Percentiles rank a stretch among this genome's conserved stretches.
Evolutionary conservation across 2,113 vertebrate species (phyloP).

Genomic region (Cyanoramphus novaezelandiae): DNA sequence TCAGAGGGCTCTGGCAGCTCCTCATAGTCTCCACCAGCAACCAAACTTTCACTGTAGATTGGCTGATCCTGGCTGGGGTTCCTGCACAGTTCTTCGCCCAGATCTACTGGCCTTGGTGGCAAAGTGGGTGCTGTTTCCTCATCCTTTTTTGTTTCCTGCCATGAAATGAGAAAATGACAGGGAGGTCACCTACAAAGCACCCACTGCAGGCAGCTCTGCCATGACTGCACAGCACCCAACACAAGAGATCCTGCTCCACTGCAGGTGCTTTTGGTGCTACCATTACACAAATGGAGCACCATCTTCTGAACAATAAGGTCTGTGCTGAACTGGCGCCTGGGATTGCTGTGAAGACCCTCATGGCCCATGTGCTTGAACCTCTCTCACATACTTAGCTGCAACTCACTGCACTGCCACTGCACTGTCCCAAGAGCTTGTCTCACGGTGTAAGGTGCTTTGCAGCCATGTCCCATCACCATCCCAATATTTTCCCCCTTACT

Average conservation of each 20-base stretch:
- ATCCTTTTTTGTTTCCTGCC: conserved; percentile 15
- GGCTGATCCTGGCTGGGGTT: conserved; percentile 44
- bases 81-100: not conserved
- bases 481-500: rapidly evolving
- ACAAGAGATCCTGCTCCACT: not conserved
- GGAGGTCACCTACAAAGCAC: not conserved
- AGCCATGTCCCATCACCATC: not conserved
- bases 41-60: not conserved
- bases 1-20: conserved; percentile 59
- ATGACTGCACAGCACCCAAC: not conserved
- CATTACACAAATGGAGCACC: not conserved
- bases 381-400: not conserved
- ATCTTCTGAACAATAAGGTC: not conserved
- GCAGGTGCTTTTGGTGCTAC: not conserved
- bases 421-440: not conserved
- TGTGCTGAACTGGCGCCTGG: not conserved
- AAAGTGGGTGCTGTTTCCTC: conserved; percentile 59
- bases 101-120: conserved; percentile 52
- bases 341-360: not conserved
- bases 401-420: not conserved
- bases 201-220: not conserved
- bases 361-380: not conserved
- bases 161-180: not conserved
- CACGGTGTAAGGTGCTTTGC: not conserved
- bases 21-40: conserved; percentile 76